These are phyloP conservation scores for Psylliodes chrysocephalus DNA, from an alignment of 2,888 invertebrate species.

Conservation along the genomic window DNA sequence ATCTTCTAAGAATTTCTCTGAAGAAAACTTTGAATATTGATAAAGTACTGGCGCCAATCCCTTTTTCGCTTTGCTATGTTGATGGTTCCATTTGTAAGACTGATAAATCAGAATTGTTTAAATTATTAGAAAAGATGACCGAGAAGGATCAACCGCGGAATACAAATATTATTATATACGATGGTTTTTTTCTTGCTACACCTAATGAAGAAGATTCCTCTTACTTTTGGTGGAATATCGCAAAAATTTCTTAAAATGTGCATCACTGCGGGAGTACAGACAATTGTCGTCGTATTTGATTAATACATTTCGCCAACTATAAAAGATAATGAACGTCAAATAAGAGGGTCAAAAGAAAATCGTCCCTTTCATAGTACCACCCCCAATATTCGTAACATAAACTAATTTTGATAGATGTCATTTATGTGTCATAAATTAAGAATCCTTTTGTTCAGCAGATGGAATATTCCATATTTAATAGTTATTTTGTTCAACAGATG, in stretches of 20 bases:
- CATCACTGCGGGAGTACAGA: not conserved
- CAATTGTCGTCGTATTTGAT: not conserved
- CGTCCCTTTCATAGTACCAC: no score
- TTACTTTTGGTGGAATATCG: not conserved
- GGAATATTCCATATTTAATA: no score
- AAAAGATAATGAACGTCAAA: constrained; percentile 8
- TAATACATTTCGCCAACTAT: constrained; percentile 5
- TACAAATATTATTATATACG: not conserved
- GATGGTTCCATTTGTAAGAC: no score
- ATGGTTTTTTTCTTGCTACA: constrained; percentile 1
- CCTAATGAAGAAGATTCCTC: not conserved
- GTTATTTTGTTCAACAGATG: no score
- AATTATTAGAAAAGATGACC: not conserved
- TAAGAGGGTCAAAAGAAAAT: no score
- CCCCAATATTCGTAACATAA: no score
- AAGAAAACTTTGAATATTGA: no score
- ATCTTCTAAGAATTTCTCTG: not conserved
- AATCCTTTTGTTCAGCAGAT: no score
- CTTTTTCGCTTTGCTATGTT: not conserved
- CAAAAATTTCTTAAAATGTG: not conserved
- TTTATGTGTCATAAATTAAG: no score
- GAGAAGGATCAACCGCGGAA: not conserved
- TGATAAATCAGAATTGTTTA: not conserved
- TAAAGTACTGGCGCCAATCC: not conserved
- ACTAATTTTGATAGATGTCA: no score